Evolutionary conservation across 2,113 vertebrate genomes (phyloP), one percentile per base, ranked within the genome.

Genomic region (Entelurus aequoreus): DNA sequence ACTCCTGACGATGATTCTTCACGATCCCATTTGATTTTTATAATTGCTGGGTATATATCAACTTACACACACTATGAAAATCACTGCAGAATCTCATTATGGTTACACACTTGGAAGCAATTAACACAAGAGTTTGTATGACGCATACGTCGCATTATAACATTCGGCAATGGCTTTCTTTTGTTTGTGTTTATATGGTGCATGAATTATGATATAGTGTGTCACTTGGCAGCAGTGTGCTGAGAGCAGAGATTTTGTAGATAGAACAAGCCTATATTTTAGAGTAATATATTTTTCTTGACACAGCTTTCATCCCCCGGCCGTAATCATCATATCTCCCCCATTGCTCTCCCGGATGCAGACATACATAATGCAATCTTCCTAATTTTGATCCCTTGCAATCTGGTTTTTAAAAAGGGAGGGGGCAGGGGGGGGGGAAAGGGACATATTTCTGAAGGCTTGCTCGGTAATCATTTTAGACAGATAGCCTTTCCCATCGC

Each of bases 391-490:
- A 89, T 90, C 89, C 86, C 89, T 89, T 78, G 85, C 91, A 92
- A 91, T 92, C 91, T 90, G 90, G 87, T 91, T 91, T 91, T 91
- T 90, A 90, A 91, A 91, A 89, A 84, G 88, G 86, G 86, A 86
- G 84, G 70, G 76, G 86, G 83, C 70, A 86, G 84, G 70, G 76
- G 86, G n/a, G 83, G 72, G 75, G 76, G 83, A 87, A 90, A 84
- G 85, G 86, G 84, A 84, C 86, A 87, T 88, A 89, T 90, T 90
- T 92, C 84, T 91, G 91, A 92, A 88, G 92, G 91, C 91, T 90
- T 88, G 91, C 90, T 91, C 90, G 15, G 80, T 99, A 98, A 99
- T 99, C 94, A 92, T 94, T 96, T 98, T 98, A 99, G 96, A 96
- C 94, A 92, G 94, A 91, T 91, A 92, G 90, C 94, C 94, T 95